These are phyloP conservation scores for Tokudaia tokunoshimensis DNA, from an alignment of 2,797 vertebrate genomes.

Conservation along the genomic window DNA sequence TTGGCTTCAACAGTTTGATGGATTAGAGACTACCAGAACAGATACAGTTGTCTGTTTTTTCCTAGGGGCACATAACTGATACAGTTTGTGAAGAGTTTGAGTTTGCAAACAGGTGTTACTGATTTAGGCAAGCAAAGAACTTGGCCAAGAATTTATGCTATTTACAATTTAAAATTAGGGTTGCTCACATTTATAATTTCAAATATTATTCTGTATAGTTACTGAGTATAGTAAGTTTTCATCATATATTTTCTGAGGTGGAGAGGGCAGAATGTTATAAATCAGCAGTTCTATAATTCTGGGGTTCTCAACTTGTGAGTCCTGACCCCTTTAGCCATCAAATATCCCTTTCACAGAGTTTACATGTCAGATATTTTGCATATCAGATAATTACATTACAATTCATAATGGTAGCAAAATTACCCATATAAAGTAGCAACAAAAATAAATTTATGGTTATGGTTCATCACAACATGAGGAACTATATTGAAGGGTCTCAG, in stretches of 20 bases:
- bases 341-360: rapidly evolving
- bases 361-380: background rate
- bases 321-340: background rate
- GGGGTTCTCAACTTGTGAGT: background rate
- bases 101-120: background rate
- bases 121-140: background rate
- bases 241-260: constrained; percentile 7
- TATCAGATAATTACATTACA: background rate
- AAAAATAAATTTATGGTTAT: background rate
- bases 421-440: background rate
- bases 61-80: background rate
- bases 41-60: background rate
- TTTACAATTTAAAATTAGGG: background rate
- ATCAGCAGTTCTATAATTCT: background rate
- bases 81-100: background rate
- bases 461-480: background rate
- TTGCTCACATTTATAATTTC: background rate
- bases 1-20: background rate
- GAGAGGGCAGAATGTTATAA: background rate
- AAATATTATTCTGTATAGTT: background rate
- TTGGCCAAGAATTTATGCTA: background rate
- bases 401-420: background rate
- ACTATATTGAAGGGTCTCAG: background rate
- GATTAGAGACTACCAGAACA: background rate
- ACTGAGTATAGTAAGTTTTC: background rate